These are phyloP conservation scores for Neoseiulus cucumeris DNA, from an alignment of 1,140 invertebrate genomes.

Conservation along the genomic window DNA sequence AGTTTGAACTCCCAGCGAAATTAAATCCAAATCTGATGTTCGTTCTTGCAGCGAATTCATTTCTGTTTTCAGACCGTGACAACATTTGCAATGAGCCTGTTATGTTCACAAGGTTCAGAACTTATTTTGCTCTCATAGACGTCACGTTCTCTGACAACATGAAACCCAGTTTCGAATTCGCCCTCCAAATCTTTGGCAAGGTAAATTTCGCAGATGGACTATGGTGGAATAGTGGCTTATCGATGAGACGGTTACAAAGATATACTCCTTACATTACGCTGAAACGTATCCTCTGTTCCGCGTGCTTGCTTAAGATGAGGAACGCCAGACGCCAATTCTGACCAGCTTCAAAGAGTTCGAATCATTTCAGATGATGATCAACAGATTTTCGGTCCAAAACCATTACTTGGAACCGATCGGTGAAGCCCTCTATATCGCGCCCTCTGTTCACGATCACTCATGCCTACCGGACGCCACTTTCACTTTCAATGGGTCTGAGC, in stretches of 20 bases:
- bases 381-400: background rate
- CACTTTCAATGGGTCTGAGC: background rate
- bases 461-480: background rate
- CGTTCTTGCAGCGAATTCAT: too few species aligned
- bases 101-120: background rate
- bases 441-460: background rate
- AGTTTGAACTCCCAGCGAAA: background rate
- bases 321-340: too few species aligned
- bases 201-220: background rate
- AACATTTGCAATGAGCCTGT: background rate
- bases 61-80: background rate
- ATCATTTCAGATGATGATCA: conserved; percentile 2
- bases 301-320: too few species aligned
- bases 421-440: background rate
- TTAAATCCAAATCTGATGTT: too few species aligned
- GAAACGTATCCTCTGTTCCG: too few species aligned
- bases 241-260: too few species aligned
- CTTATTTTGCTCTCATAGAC: background rate
- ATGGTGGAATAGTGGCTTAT: too few species aligned
- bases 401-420: background rate
- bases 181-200: background rate
- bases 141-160: background rate
- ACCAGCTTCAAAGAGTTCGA: too few species aligned
- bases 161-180: background rate
- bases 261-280: too few species aligned